Base-by-base conservation (phyloP, 1,140 invertebrate species). In the Aradophagus sp. region DNA sequence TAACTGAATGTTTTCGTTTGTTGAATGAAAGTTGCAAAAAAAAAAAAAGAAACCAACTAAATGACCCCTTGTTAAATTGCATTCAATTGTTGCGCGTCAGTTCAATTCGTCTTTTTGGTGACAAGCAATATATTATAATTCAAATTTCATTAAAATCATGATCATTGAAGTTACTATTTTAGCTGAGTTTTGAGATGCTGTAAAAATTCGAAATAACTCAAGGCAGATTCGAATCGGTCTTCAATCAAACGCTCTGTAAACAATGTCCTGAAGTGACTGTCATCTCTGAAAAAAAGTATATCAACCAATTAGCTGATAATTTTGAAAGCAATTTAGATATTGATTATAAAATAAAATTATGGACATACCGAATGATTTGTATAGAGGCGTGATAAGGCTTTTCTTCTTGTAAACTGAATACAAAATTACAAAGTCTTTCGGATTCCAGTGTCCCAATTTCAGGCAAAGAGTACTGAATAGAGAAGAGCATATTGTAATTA, bases 201-300 rank as follows among this genome's bases (percentile, higher is more conserved):
- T 79, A 99, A 88, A 87, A 99, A 99, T 90, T 99, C 98, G 84
- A 97, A 95, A 85, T 99, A 99, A 73, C 95, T 97, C 83, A 97
- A 91, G 36, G 95, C 92, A 61, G 92, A 93, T 84, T 99, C 97
- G 66, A 93, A 92, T 77, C 96, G 89, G 86, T 99, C 98, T 85
- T 99, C 97, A 15, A 98, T 89, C 73, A 99, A 88, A 70, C 91
- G 90, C 69, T 97, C 94, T 14, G 95, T 90, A 84, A 99, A 98
- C 55, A 91, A 79, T 29, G 89, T 88, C 65, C 94, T 89, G 36
- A 91, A 89, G 53, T 92, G 92, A 78, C 95, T 95, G 82, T 97
- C 97, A 77, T 99, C 97, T 80, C 97, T 93, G 78, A 26, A 88
- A 86, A 77, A 48, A 53, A 39, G 69, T 23, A 5, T 10, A 11